Evolutionary conservation across 1,140 invertebrate genomes (phyloP), one percentile per base, ranked within the genome.

Genomic region (Globodera rostochiensis): DNA sequence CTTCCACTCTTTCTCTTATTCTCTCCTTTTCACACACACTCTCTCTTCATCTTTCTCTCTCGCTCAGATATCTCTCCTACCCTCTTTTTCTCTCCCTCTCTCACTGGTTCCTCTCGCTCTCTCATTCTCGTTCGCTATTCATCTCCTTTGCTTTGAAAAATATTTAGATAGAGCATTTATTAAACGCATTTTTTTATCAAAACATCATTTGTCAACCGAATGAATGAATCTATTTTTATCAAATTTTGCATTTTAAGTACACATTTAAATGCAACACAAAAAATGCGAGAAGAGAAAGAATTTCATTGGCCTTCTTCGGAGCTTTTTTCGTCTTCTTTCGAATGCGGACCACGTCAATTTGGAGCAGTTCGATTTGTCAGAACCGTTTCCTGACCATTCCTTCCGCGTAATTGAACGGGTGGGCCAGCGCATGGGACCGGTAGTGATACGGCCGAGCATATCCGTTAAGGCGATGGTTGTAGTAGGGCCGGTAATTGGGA

Each of bases 311-410:
- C 46, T 71, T 36, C 69, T 71, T 71, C 69, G 25, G 69, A 8
- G 67, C 15, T 21, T 71, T 11, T 46, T 71, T 19, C 69, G 8
- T 71, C 11, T 21, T 71, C 69, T 47, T 71, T 2, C 67, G 8
- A 7, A 8, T 69, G n/a, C 69, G 21, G 69, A 71, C 5, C 36
- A 6, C 36, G 57, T 64, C 57, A 3, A 4, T 19, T 64, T 13
- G 5, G 5, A 6, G 6, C 11, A 64, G 13, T 64, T 19, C 57
- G 49, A n/a, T 21, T 4, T 19, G 50, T 78, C 50, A 78, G 49
- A 78, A 78, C 21, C 77, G 77, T 15, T 78, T 78, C 25, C 70
- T 64, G 9, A 78, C 46, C 77, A 78, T 71, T 64, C 77, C 77
- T 47, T 78, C 50, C 49, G 66, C 21, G 19, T 78, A 46, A 25